Evolutionary conservation across 2,888 invertebrate species (phyloP).

Genomic region (Eulithis testata): DNA sequence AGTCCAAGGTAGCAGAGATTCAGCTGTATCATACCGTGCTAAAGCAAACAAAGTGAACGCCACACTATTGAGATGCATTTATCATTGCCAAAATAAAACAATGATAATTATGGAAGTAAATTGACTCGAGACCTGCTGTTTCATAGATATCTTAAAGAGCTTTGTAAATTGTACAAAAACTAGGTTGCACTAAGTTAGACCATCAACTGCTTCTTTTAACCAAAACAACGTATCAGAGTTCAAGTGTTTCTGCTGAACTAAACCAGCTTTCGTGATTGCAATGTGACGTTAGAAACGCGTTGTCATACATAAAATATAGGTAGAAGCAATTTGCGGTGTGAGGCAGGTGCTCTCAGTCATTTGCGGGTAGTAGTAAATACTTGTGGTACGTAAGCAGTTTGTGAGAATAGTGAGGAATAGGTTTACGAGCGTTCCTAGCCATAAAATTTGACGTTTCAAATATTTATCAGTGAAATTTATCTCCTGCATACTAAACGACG

Average conservation of each 20-base stretch:
- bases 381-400: slow-evolving; percentile 21
- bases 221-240: too few species aligned
- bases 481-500: too few species aligned
- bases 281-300: slow-evolving; percentile 38
- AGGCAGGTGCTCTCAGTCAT: slow-evolving; percentile 44
- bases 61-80: background rate
- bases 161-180: too few species aligned
- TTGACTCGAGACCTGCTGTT: too few species aligned
- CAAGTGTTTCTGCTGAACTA: background rate
- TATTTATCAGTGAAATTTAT: slow-evolving; percentile 8
- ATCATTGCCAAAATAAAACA: too few species aligned
- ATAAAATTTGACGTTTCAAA: slow-evolving; percentile 12
- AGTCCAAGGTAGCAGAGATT: slow-evolving; percentile 6
- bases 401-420: slow-evolving; percentile 6
- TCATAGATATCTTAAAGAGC: too few species aligned
- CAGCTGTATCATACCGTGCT: slow-evolving; percentile 8
- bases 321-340: slow-evolving; percentile 42
- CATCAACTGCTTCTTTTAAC: too few species aligned
- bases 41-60: background rate
- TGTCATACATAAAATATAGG: slow-evolving; percentile 56
- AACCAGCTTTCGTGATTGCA: slow-evolving; percentile 17
- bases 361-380: slow-evolving; percentile 37
- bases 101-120: too few species aligned
- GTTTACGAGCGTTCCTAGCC: slow-evolving; percentile 14
- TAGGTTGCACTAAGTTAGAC: too few species aligned